These are phyloP conservation scores for Nyctibius grandis DNA, from an alignment of 2,797 vertebrate species.

Conservation along the genomic window DNA sequence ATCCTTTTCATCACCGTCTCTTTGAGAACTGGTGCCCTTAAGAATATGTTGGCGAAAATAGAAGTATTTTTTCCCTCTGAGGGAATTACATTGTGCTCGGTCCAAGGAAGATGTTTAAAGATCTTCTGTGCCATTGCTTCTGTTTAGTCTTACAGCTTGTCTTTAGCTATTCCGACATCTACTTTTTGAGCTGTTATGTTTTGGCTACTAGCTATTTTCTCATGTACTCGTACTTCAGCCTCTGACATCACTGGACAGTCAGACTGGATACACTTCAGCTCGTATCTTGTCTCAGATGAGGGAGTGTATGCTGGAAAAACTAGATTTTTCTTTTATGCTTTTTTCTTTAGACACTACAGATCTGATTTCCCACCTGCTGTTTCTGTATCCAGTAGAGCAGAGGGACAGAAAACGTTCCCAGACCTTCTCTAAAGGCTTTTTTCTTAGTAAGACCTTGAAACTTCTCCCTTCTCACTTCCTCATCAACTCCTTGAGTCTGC, in stretches of 20 bases:
- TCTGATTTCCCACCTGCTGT: not conserved
- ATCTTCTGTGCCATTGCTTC: constrained; percentile 10
- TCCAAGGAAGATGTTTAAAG: not conserved
- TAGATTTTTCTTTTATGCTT: fast-evolving
- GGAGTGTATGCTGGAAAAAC: not conserved
- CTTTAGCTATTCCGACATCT: not conserved
- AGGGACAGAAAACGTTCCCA: not conserved
- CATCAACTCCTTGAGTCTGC: not conserved
- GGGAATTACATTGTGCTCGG: not conserved
- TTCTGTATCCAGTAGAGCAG: not conserved
- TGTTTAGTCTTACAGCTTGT: not conserved
- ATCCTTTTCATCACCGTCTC: not conserved
- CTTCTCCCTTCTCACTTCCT: not conserved
- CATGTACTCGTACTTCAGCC: not conserved
- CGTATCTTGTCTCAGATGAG: not conserved
- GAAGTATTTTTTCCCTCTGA: not conserved
- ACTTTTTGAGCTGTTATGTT: not conserved
- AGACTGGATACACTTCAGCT: not conserved
- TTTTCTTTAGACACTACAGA: not conserved
- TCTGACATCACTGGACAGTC: not conserved
- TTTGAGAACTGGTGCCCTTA: not conserved
- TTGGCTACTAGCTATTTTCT: constrained; percentile 34
- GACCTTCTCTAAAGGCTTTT: not conserved
- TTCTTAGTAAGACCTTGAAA: not conserved
- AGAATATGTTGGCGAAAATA: fast-evolving